phyloP scores from a whole-genome alignment of 2,888 invertebrate species.

The Idaea dimidiata region DNA sequence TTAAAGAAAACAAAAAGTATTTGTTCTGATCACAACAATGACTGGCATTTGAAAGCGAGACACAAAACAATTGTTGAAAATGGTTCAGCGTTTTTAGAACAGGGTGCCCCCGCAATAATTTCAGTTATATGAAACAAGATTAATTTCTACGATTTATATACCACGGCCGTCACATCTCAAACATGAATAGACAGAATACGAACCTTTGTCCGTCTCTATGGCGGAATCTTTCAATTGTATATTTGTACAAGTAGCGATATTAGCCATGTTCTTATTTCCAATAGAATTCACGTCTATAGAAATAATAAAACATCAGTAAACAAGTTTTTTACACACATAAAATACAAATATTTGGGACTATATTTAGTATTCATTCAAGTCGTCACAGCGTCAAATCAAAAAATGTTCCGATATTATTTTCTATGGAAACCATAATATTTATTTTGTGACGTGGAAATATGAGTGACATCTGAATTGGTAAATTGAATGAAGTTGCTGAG shows the following conservation, averaged over 20 bases:
- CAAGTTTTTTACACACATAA: constrained; percentile 19
- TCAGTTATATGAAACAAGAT: not conserved
- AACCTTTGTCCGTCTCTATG: constrained; percentile 28
- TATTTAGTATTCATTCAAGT: not conserved
- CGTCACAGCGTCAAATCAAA: not conserved
- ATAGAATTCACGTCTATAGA: constrained; percentile 25
- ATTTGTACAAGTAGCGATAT: constrained; percentile 27
- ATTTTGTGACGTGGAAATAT: not conserved
- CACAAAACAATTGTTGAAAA: not conserved
- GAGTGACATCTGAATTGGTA: not conserved
- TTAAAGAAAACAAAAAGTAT: not conserved
- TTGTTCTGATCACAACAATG: not conserved
- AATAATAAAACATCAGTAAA: constrained; percentile 22
- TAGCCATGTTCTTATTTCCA: constrained; percentile 25
- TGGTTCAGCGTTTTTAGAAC: not conserved
- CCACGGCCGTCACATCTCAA: not conserved
- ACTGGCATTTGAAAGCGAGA: not conserved
- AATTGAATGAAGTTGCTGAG: not conserved
- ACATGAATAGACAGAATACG: constrained; percentile 13
- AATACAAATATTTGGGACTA: constrained; percentile 13
- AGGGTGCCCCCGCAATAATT: not conserved
- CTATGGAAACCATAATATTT: constrained; percentile 5
- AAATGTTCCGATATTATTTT: constrained; percentile 3
- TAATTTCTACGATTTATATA: not conserved
- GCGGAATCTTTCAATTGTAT: constrained; percentile 20